Conservation (phyloP, 2,888 invertebrate genomes). For the Hyles lineata region DNA sequence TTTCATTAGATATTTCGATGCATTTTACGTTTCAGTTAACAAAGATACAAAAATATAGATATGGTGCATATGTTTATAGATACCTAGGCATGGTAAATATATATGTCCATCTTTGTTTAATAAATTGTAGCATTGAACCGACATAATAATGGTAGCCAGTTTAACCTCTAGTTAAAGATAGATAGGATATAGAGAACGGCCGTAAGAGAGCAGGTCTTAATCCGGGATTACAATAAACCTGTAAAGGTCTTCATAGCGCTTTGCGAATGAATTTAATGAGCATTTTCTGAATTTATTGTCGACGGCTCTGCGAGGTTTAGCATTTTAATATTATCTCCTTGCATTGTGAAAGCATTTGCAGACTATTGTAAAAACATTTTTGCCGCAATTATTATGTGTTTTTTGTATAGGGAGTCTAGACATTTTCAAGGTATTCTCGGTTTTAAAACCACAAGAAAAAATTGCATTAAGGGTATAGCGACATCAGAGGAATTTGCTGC, state of each 20-base stretch:
- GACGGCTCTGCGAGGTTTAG: slow-evolving; percentile 29
- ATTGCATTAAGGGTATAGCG: too few relatives aligned
- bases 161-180: too few relatives aligned
- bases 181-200: too few relatives aligned
- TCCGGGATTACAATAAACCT: slow-evolving; percentile 58
- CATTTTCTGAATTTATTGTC: slow-evolving; percentile 52
- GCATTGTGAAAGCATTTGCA: slow-evolving; percentile 19
- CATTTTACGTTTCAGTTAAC: too few relatives aligned
- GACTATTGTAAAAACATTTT: slow-evolving; percentile 20
- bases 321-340: slow-evolving; percentile 30
- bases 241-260: slow-evolving; percentile 52
- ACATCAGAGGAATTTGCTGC: too few relatives aligned
- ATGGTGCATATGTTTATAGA: too few relatives aligned
- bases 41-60: too few relatives aligned
- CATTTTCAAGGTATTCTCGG: not conserved
- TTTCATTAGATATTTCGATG: too few relatives aligned
- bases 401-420: not conserved
- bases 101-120: too few relatives aligned
- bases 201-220: slow-evolving; percentile 53
- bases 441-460: not conserved
- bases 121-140: too few relatives aligned
- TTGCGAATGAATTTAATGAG: slow-evolving; percentile 56
- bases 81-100: too few relatives aligned
- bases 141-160: too few relatives aligned
- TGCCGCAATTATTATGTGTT: not conserved